Evolutionary conservation across 1,140 invertebrate species (phyloP).

Genomic region (Drosophila sp.): DNA sequence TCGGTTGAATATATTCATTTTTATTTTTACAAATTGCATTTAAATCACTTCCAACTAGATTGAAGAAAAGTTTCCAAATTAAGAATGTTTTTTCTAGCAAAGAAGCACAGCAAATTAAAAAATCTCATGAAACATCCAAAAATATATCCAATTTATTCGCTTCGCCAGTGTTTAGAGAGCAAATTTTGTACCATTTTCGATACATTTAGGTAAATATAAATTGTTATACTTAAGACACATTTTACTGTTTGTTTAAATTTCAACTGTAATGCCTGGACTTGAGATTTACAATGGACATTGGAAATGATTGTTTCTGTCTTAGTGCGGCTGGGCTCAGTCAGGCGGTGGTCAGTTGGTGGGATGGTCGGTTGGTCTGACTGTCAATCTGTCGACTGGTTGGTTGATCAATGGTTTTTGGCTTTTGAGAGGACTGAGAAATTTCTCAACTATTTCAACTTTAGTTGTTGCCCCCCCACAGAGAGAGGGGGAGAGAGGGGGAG

Average conservation of each 20-base stretch:
- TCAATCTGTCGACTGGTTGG: not conserved
- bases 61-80: no score
- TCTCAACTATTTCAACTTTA: not conserved
- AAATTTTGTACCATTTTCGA: not conserved
- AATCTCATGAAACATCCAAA: not conserved
- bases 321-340: not conserved
- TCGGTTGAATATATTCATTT: no score
- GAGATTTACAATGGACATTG: not conserved
- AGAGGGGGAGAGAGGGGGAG: not conserved
- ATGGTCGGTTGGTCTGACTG: no score
- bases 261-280: not conserved
- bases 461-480: not conserved
- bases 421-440: not conserved
- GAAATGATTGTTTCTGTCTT: not conserved
- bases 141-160: not conserved
- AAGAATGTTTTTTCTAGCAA: no score
- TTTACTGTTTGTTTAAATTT: not conserved
- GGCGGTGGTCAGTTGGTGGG: no score
- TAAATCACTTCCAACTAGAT: no score
- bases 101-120: no score
- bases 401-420: conserved; percentile 6
- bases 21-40: no score
- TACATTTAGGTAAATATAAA: not conserved
- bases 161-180: not conserved
- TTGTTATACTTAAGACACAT: not conserved